These are phyloP conservation scores for Sebastes cheni DNA, from an alignment of 2,797 vertebrate species.

Conservation along the genomic window DNA sequence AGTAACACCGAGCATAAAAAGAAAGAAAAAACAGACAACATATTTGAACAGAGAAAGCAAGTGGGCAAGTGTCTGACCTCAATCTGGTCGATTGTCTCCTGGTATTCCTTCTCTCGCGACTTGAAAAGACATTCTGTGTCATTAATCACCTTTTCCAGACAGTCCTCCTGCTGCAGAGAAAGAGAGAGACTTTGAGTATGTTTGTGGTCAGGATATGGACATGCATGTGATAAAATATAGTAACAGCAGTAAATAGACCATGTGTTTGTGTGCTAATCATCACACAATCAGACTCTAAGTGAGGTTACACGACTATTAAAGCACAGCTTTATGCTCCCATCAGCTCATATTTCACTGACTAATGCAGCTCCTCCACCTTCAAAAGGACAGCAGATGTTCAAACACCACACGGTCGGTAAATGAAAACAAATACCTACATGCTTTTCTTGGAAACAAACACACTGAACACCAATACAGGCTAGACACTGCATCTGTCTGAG, in stretches of 20 bases:
- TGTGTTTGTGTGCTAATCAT: background rate
- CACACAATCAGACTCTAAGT: slow-evolving; percentile 3
- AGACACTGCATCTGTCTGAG: background rate
- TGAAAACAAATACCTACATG: slow-evolving; percentile 60
- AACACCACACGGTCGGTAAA: background rate
- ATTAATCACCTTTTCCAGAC: slow-evolving; percentile 96
- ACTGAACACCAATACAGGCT: slow-evolving; percentile 8
- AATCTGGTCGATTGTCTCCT: slow-evolving; percentile 97
- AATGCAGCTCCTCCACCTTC: slow-evolving; percentile 9
- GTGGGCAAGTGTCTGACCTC: slow-evolving; percentile 83
- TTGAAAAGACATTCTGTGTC: slow-evolving; percentile 97
- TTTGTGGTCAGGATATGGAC: background rate
- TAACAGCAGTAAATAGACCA: slow-evolving; percentile 3
- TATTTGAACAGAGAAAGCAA: background rate
- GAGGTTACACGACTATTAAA: slow-evolving; percentile 11
- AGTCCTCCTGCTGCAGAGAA: slow-evolving; percentile 87
- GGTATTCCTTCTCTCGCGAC: slow-evolving; percentile 96
- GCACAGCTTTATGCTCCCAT: slow-evolving; percentile 12
- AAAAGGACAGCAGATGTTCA: slow-evolving; percentile 21
- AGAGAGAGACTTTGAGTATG: background rate
- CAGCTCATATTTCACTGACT: slow-evolving; percentile 60
- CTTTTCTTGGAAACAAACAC: slow-evolving; percentile 56
- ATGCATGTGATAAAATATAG: background rate
- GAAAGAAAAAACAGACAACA: background rate
- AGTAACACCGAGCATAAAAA: background rate